phyloP scores from a whole-genome alignment of 2,888 invertebrate genomes.

The Drosophila tanythrix region DNA sequence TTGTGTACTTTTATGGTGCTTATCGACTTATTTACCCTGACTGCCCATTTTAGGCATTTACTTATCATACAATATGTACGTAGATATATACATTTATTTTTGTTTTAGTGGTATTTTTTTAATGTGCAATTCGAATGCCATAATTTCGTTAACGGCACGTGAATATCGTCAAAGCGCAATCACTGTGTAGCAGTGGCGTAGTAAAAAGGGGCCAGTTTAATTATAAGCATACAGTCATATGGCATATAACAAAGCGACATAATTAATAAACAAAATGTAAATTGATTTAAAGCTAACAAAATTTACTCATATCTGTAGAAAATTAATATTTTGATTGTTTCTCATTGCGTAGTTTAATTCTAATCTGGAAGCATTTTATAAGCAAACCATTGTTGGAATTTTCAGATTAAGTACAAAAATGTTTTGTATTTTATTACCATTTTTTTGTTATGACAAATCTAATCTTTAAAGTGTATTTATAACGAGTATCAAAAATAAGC shows the following conservation, averaged over 20 bases:
- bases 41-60: conserved; percentile 16
- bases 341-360: background rate
- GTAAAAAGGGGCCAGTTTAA: background rate
- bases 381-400: background rate
- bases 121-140: conserved; percentile 4
- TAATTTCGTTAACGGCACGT: conserved; percentile 20
- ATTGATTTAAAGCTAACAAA: background rate
- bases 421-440: background rate
- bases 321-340: background rate
- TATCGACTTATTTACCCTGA: conserved; percentile 33
- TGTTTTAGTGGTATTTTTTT: conserved; percentile 2
- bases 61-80: conserved; percentile 51
- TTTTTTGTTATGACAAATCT: conserved; percentile 8
- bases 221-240: background rate
- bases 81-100: background rate
- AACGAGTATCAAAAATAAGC: background rate
- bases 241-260: background rate
- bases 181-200: background rate
- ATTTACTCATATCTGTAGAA: background rate
- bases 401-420: background rate
- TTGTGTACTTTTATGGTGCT: conserved; percentile 21
- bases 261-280: background rate
- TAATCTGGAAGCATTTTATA: background rate
- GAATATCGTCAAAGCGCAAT: conserved; percentile 1
- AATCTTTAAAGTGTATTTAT: conserved; percentile 6